These are phyloP conservation scores for Patella pellucida DNA, from an alignment of 2,888 invertebrate genomes.

Conservation along the genomic window DNA sequence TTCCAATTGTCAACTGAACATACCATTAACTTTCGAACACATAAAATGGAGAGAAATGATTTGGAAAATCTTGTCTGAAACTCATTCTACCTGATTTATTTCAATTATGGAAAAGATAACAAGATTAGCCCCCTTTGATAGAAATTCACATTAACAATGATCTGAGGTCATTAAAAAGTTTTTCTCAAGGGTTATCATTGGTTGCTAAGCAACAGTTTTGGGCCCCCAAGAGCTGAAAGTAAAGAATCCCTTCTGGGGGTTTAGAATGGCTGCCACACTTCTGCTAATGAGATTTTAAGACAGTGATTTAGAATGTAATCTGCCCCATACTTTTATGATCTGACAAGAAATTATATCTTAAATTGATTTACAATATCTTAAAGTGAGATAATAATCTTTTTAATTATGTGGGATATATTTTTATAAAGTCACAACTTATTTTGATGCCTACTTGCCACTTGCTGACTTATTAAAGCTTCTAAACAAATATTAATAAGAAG, in stretches of 20 bases:
- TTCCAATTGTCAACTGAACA: neutral
- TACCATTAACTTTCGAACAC: constrained; percentile 3
- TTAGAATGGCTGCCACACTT: neutral
- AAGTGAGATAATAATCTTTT: neutral
- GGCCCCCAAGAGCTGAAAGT: neutral
- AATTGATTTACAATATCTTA: constrained; percentile 2
- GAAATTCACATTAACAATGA: neutral
- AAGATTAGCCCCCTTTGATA: neutral
- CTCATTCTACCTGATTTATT: constrained; percentile 6
- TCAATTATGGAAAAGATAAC: neutral
- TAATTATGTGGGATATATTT: too few relatives aligned
- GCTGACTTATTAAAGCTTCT: too few relatives aligned
- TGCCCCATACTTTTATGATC: constrained; percentile 1
- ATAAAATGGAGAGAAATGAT: neutral
- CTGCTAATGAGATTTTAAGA: neutral
- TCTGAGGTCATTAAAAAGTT: neutral
- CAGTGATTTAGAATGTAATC: constrained; percentile 4
- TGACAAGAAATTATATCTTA: neutral
- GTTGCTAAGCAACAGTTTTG: neutral
- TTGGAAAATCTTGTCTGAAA: neutral
- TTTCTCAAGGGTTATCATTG: neutral
- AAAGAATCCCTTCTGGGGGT: neutral
- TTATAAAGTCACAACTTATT: too few relatives aligned
- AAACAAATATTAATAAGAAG: too few relatives aligned
- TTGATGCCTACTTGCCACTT: too few relatives aligned